Percentiles rank a stretch among this genome's conserved stretches.
These are phyloP conservation scores for Eclectus roratus DNA, from an alignment of 2,113 vertebrate species.

Conservation along the genomic window DNA sequence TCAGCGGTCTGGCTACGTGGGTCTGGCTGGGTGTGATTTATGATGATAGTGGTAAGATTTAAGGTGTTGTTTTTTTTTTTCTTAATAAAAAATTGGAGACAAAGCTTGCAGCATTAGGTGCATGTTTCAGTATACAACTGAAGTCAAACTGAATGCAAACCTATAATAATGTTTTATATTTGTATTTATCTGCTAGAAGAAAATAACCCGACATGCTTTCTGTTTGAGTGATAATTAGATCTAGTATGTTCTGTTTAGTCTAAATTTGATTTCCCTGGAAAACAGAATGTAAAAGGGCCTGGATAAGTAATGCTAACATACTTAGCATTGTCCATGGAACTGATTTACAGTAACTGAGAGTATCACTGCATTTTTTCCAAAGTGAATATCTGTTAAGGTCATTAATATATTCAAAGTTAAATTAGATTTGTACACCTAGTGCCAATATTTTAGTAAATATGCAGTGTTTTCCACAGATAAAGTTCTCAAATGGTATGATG, in stretches of 20 bases:
- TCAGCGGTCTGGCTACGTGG: conserved; percentile 81
- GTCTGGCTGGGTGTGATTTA: conserved; percentile 86
- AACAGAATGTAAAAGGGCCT: background rate
- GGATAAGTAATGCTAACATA: background rate
- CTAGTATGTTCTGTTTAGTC: background rate
- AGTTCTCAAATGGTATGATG: conserved; percentile 87
- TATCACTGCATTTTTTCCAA: background rate
- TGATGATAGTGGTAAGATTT: conserved; percentile 77
- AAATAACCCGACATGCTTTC: background rate
- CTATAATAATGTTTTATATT: background rate
- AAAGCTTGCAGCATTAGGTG: background rate
- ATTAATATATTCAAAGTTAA: background rate
- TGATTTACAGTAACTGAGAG: background rate
- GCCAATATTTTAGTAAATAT: background rate
- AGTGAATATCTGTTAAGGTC: background rate
- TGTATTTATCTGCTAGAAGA: background rate
- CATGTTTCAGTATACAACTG: background rate
- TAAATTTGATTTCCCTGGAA: conserved; percentile 17
- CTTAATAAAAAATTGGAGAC: background rate
- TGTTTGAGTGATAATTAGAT: background rate
- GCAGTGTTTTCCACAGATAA: conserved; percentile 73
- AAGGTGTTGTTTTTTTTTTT: background rate
- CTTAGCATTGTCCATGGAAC: background rate
- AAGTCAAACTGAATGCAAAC: background rate
- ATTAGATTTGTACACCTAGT: background rate